phyloP scores from a whole-genome alignment of 2,888 invertebrate species.

The Napeogenes inachia region DNA sequence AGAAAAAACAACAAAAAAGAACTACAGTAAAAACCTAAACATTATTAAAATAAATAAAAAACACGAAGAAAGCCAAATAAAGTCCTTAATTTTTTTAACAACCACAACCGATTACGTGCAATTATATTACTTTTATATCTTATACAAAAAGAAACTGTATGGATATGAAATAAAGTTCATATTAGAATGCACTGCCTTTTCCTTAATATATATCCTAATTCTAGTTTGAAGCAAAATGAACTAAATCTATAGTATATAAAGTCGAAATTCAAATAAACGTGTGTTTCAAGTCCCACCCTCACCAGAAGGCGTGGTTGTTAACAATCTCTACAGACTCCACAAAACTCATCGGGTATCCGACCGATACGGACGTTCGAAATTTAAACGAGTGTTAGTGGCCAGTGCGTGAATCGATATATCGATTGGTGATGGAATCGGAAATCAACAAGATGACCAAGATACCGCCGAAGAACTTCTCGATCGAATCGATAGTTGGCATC shows the following conservation, averaged over 20 bases:
- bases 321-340: slow-evolving; percentile 28
- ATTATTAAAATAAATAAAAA: slow-evolving; percentile 8
- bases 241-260: not conserved
- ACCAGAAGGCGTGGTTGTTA: slow-evolving; percentile 35
- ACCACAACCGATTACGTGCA: slow-evolving; percentile 37
- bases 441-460: slow-evolving; percentile 67
- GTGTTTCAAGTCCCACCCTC: slow-evolving; percentile 27
- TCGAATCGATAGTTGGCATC: slow-evolving; percentile 79
- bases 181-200: not conserved
- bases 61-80: slow-evolving; percentile 13
- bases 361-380: slow-evolving; percentile 35
- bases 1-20: too few relatives aligned
- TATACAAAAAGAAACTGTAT: slow-evolving; percentile 13
- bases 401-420: slow-evolving; percentile 31
- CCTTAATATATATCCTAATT: not conserved
- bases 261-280: slow-evolving; percentile 11
- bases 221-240: not conserved
- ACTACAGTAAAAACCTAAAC: too few relatives aligned
- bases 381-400: slow-evolving; percentile 35
- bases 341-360: slow-evolving; percentile 32
- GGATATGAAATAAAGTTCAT: slow-evolving; percentile 3
- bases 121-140: slow-evolving; percentile 24
- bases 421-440: slow-evolving; percentile 62
- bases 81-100: slow-evolving; percentile 28
- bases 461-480: slow-evolving; percentile 79